phyloP scores from a whole-genome alignment of 2,888 invertebrate genomes.

The Zaprionus obscuricornis region DNA sequence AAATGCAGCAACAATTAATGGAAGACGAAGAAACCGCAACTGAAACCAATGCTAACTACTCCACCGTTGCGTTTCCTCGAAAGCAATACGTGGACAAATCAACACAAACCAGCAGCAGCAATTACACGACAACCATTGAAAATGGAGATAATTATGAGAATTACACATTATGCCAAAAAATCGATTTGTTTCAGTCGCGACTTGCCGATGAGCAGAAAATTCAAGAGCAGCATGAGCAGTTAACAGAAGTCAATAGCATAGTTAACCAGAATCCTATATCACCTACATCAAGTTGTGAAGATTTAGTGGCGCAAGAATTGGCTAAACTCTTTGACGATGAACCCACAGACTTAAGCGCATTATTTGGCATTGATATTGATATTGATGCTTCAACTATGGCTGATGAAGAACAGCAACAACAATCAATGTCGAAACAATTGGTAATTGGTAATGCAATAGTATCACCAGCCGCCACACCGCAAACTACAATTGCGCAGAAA shows the following conservation, averaged over 20 bases:
- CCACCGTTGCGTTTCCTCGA: background rate
- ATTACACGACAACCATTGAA: slow-evolving; percentile 14
- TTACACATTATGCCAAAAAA: slow-evolving; percentile 71
- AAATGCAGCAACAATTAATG: slow-evolving; percentile 45
- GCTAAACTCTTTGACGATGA: slow-evolving; percentile 76
- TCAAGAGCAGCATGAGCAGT: slow-evolving; percentile 11
- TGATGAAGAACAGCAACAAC: too few relatives aligned
- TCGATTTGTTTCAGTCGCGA: slow-evolving; percentile 74
- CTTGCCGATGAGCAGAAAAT: slow-evolving; percentile 52
- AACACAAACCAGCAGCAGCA: too few relatives aligned
- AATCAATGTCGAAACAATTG: too few relatives aligned
- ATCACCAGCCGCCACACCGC: slow-evolving; percentile 39
- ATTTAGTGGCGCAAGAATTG: slow-evolving; percentile 72
- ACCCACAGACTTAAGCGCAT: slow-evolving; percentile 73
- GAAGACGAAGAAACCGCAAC: background rate
- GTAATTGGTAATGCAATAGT: background rate
- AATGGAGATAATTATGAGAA: slow-evolving; percentile 24
- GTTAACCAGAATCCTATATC: background rate
- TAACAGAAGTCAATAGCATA: background rate
- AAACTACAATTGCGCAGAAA: background rate
- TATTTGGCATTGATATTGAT: slow-evolving; percentile 76
- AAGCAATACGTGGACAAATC: slow-evolving; percentile 34
- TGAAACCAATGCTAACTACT: background rate
- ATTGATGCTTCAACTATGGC: too few relatives aligned
- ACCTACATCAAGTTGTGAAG: slow-evolving; percentile 48